phyloP scores from a whole-genome alignment of 1,140 invertebrate species.

The Drosophila subpulchrella region DNA sequence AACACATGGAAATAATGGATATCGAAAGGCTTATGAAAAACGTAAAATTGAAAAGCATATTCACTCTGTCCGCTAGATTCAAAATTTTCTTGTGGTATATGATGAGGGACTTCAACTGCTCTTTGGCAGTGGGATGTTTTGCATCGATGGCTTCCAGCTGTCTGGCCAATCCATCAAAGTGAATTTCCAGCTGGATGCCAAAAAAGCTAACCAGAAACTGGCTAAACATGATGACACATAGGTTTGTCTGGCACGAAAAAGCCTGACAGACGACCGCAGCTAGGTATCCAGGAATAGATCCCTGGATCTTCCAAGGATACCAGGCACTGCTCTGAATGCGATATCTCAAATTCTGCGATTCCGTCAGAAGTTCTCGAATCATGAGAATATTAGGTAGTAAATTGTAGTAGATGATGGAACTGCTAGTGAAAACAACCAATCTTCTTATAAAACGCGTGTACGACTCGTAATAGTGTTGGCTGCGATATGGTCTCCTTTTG shows the following conservation, averaged over 20 bases:
- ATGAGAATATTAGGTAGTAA: constrained; percentile 47
- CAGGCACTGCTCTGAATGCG: constrained; percentile 65
- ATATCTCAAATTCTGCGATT: constrained; percentile 28
- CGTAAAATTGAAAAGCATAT: constrained; percentile 59
- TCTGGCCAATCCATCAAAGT: constrained; percentile 64
- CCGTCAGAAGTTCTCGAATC: constrained; percentile 31
- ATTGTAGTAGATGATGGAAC: constrained; percentile 53
- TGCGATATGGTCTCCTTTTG: constrained; percentile 20
- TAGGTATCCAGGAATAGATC: constrained; percentile 2
- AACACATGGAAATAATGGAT: constrained; percentile 60
- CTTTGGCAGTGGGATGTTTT: constrained; percentile 32
- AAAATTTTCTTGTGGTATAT: constrained; percentile 53
- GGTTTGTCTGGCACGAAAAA: constrained; percentile 41
- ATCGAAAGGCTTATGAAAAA: constrained; percentile 60
- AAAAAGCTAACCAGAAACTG: constrained; percentile 65
- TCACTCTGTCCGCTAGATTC: constrained; percentile 39
- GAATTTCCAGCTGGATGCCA: constrained; percentile 62
- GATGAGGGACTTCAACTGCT: constrained; percentile 48
- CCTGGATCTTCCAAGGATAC: constrained; percentile 66
- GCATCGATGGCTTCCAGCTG: constrained; percentile 50
- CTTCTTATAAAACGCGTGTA: constrained; percentile 40
- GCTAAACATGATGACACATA: constrained; percentile 57
- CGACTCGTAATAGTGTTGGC: constrained; percentile 36
- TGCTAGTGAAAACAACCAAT: constrained; percentile 25
- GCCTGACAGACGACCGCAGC: constrained; percentile 7